Evolutionary conservation across 2,113 vertebrate species (phyloP), one percentile per base, ranked within the genome.

Genomic region (Numida meleagris): DNA sequence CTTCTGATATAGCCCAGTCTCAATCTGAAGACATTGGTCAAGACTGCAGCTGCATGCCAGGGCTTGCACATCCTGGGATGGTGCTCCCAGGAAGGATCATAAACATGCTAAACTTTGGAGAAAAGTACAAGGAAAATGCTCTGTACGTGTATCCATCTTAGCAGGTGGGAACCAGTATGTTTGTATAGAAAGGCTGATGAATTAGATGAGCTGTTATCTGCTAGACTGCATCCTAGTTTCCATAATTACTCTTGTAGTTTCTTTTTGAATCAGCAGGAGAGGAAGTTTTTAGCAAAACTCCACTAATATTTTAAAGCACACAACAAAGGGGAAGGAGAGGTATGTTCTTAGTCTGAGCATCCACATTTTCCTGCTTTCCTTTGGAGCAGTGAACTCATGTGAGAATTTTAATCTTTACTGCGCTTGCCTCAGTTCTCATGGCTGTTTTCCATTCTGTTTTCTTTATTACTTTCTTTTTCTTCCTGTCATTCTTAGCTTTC

Each of bases 401-500:
- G 94, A 95, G 97, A 98, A 96, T 88, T 79, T 57, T 74, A 83
- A 71, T 95, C 93, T 97, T 88, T 61, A 55, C 74, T 91, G 2
- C 77, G 19, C 91, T 95, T n/a, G 78, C 80, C 86, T 93, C 93
- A 89, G 97, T 98, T 98, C 96, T 97, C 98, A 97, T 98, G 98
- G 96, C 96, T 97, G 83, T 90, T 94, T 96, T 97, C 97, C 97
- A 96, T 84, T 93, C 70, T 85, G 78, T 93, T 97, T 96, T 97
- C 97, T 97, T 97, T 98, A 97, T 97, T 97, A 89, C 96, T 98
- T 97, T 97, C 97, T 97, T 97, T 97, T 97, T 98, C 97, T 98
- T 98, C 98, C 98, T 98, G 98, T 92, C 98, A 98, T 98, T 98
- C 98, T 98, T 98, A 97, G 96, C 89, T 96, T 97, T 97, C 98